Evolutionary conservation across 1,140 invertebrate species (phyloP).

Genomic region (Philopotamus ludificatus): DNA sequence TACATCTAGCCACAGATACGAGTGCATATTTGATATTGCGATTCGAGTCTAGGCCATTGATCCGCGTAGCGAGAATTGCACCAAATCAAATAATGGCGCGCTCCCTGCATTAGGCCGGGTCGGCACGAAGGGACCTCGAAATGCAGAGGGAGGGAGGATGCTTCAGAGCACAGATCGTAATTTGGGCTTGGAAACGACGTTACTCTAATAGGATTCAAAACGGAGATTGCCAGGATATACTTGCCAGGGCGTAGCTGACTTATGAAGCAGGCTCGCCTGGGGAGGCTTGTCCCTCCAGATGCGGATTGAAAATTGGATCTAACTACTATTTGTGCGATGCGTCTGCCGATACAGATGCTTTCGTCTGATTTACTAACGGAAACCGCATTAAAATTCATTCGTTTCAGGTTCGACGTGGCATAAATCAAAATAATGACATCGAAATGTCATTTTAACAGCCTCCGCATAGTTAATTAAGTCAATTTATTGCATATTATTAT

Average conservation of each 20-base stretch:
- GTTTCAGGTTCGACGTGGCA: neutral
- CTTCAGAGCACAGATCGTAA: constrained; percentile 10
- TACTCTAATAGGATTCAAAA: constrained; percentile 19
- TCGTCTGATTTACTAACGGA: too few relatives aligned
- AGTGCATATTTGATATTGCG: too few relatives aligned
- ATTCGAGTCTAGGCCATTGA: too few relatives aligned
- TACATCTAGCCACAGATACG: too few relatives aligned
- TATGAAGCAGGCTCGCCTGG: neutral
- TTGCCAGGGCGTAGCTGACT: constrained; percentile 1
- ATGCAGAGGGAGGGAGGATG: neutral
- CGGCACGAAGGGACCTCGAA: neutral
- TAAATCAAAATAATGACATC: neutral
- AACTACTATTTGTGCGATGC: too few relatives aligned
- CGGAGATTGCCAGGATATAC: constrained; percentile 16
- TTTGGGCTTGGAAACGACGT: constrained; percentile 6
- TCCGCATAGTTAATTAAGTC: neutral
- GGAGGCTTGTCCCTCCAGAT: neutral
- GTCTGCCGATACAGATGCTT: too few relatives aligned
- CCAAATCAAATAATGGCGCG: neutral
- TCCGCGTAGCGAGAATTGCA: neutral
- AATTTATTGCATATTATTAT: neutral
- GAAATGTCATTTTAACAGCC: neutral
- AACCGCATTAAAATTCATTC: constrained; percentile 12
- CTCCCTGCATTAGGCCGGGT: neutral
- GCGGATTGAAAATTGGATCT: constrained; percentile 11